Conservation (phyloP, 2,888 invertebrate genomes). For the Apamea crenata region DNA sequence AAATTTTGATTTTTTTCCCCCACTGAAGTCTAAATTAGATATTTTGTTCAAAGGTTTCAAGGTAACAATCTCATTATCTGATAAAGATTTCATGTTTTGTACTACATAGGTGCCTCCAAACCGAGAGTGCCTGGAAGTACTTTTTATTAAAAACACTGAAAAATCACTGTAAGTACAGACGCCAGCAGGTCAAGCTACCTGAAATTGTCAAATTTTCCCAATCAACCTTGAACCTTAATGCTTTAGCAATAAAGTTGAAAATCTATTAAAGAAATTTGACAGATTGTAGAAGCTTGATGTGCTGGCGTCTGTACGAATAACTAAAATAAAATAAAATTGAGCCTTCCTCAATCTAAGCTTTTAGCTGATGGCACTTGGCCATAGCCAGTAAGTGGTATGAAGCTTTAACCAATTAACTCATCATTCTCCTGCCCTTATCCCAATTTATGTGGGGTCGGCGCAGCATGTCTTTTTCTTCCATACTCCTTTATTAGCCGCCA, state of each 20-base stretch:
- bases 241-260: too few relatives aligned
- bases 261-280: too few relatives aligned
- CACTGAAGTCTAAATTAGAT: slow-evolving; percentile 94
- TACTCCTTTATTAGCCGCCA: too few relatives aligned
- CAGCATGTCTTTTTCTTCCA: too few relatives aligned
- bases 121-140: slow-evolving; percentile 93
- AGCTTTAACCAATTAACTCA: background rate
- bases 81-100: slow-evolving; percentile 97
- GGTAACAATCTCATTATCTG: slow-evolving; percentile 96
- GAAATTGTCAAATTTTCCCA: too few relatives aligned
- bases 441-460: too few relatives aligned
- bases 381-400: background rate
- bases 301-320: too few relatives aligned
- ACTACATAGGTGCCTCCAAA: slow-evolving; percentile 98
- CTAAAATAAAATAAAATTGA: background rate
- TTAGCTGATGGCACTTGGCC: background rate
- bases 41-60: slow-evolving; percentile 96
- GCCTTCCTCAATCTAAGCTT: background rate
- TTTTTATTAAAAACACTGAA: background rate
- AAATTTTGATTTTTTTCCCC: slow-evolving; percentile 89
- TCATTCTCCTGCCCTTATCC: too few relatives aligned
- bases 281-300: too few relatives aligned
- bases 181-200: too few relatives aligned
- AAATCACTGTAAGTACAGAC: too few relatives aligned
- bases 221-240: too few relatives aligned